Percentiles rank a stretch among this genome's conserved stretches.
Conservation (phyloP, 2,797 vertebrate genomes). For the Lepilemur septentrionalis region DNA sequence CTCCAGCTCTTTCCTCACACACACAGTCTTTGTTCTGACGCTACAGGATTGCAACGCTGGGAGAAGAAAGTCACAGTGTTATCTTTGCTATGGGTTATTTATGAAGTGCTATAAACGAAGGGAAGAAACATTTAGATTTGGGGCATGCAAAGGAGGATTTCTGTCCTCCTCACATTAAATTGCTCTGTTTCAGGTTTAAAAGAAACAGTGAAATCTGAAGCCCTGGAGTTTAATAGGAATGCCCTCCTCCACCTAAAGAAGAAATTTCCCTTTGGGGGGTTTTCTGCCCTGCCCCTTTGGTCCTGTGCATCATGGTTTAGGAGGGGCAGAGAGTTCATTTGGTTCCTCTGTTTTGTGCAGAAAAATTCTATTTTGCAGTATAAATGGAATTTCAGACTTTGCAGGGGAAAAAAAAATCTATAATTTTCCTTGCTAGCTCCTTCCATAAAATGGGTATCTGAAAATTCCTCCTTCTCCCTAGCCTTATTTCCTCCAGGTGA, state of each 20-base stretch:
- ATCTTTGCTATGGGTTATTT: slow-evolving; percentile 70
- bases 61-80: slow-evolving; percentile 40
- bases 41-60: slow-evolving; percentile 46
- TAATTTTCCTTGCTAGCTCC: neutral
- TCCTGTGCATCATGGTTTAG: neutral
- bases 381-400: neutral
- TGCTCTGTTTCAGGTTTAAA: slow-evolving; percentile 47
- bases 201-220: neutral
- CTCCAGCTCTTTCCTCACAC: slow-evolving; percentile 35
- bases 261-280: neutral
- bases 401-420: neutral
- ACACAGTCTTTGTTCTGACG: slow-evolving; percentile 75
- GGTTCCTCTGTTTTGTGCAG: neutral
- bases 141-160: slow-evolving; percentile 9
- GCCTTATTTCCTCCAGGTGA: neutral
- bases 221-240: neutral
- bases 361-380: neutral
- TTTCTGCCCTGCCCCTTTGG: neutral
- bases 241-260: neutral
- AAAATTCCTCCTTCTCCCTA: neutral
- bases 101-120: slow-evolving; percentile 62
- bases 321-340: neutral
- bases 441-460: neutral
- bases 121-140: slow-evolving; percentile 51
- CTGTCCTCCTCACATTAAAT: slow-evolving; percentile 45